phyloP scores from a whole-genome alignment of 2,888 invertebrate species.

The Clivina fossor region DNA sequence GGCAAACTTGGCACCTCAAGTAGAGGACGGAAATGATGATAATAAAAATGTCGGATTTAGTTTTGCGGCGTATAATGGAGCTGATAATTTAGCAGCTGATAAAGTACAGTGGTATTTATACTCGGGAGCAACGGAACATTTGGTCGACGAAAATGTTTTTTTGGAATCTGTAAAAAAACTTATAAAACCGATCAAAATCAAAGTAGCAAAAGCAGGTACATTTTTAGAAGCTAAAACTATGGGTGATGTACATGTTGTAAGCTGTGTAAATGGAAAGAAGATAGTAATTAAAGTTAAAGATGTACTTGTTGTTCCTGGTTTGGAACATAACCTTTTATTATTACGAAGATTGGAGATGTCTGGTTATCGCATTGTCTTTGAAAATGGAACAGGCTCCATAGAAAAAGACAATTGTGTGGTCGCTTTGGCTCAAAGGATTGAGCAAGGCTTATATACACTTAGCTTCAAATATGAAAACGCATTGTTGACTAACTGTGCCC shows the following conservation, averaged over 20 bases:
- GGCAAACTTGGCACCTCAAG: too few relatives aligned
- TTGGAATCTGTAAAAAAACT: conserved; percentile 35
- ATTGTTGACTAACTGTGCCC: conserved; percentile 1
- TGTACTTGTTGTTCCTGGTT: conserved; percentile 37
- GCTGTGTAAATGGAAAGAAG: conserved; percentile 26
- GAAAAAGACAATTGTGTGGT: conserved; percentile 31
- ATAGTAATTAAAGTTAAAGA: conserved; percentile 36
- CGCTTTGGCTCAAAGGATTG: conserved; percentile 31
- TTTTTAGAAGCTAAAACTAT: conserved; percentile 27
- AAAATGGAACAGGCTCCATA: conserved; percentile 38
- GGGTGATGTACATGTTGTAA: conserved; percentile 34
- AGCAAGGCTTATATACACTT: conserved; percentile 34
- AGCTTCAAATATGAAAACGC: conserved; percentile 18
- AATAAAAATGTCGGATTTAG: conserved; percentile 1
- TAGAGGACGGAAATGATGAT: too few relatives aligned
- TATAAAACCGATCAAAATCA: conserved; percentile 36
- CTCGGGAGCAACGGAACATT: conserved; percentile 39
- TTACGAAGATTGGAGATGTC: conserved; percentile 40
- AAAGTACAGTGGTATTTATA: conserved; percentile 3
- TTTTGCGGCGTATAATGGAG: background rate
- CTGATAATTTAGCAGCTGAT: background rate
- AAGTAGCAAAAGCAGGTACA: conserved; percentile 38
- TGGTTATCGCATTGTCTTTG: conserved; percentile 38
- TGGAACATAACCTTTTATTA: conserved; percentile 39
- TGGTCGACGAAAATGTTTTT: conserved; percentile 23